Conservation (phyloP, 2,888 invertebrate species). For the Stenodera caucasica region DNA sequence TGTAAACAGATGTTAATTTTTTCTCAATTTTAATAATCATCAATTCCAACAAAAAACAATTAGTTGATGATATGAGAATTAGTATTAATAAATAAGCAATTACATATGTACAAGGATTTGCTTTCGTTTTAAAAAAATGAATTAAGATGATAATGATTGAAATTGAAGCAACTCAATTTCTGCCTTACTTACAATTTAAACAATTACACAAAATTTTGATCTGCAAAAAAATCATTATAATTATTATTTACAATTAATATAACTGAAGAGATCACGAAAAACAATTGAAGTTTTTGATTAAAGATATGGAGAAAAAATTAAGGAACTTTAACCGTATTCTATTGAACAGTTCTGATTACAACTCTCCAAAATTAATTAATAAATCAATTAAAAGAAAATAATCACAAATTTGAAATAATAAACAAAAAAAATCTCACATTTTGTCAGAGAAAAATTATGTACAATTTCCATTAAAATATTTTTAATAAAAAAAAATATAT, state of each 20-base stretch:
- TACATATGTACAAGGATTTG: no score
- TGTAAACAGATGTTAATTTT: conserved; percentile 15
- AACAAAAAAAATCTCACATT: conserved; percentile 19
- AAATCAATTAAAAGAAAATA: conserved; percentile 9
- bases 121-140: no score
- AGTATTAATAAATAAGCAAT: not conserved
- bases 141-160: not conserved
- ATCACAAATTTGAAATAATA: conserved; percentile 5
- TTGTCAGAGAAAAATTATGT: conserved; percentile 18
- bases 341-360: conserved; percentile 22
- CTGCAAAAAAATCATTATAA: conserved; percentile 20
- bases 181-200: conserved; percentile 21
- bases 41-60: not conserved
- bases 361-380: conserved; percentile 21
- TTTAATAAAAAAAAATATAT: no score
- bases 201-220: conserved; percentile 27
- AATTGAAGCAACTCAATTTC: conserved; percentile 17
- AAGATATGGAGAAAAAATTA: conserved; percentile 2
- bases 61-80: not conserved
- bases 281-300: no score
- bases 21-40: no score
- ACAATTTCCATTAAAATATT: conserved; percentile 13
- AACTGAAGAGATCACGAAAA: not conserved
- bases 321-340: conserved; percentile 8
- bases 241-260: no score